Evolutionary conservation across 2,797 vertebrate genomes (phyloP).

Genomic region (Perodicticus potto): DNA sequence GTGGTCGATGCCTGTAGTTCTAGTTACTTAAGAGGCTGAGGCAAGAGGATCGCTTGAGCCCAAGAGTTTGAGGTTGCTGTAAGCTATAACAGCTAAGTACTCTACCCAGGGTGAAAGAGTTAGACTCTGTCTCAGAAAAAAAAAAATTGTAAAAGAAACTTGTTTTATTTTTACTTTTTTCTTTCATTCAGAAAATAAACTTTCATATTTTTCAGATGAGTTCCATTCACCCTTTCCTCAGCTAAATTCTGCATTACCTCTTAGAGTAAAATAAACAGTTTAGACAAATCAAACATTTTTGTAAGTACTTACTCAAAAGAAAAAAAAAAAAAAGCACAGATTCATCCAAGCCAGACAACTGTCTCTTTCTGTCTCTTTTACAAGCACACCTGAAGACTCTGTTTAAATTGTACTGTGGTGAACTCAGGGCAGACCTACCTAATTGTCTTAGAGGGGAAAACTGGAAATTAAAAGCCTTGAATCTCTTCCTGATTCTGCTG

Average conservation of each 20-base stretch:
- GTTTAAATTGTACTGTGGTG: slow-evolving; percentile 2
- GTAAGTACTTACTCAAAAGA: neutral
- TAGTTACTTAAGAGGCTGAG: no score
- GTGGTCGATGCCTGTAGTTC: no score
- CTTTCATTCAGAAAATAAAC: slow-evolving; percentile 55
- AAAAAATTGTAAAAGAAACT: neutral
- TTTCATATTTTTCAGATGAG: slow-evolving; percentile 20
- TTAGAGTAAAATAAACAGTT: slow-evolving; percentile 41
- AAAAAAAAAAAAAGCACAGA: neutral
- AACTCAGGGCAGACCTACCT: slow-evolving; percentile 40
- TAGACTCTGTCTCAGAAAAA: no score
- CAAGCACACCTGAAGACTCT: slow-evolving; percentile 42
- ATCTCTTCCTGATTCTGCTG: slow-evolving; percentile 26
- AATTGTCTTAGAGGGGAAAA: slow-evolving; percentile 66
- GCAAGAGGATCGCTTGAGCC: no score
- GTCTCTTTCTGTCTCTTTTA: slow-evolving; percentile 39
- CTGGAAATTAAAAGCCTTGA: slow-evolving; percentile 67
- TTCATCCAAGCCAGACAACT: slow-evolving; percentile 52
- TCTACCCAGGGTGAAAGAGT: no score
- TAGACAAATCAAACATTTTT: slow-evolving; percentile 65
- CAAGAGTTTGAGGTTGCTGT: no score
- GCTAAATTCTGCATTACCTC: slow-evolving; percentile 55
- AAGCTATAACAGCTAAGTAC: no score
- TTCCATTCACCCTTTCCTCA: neutral
- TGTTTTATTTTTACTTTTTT: neutral